Conservation (phyloP, 2,888 invertebrate genomes). For the Sarcophaga variegata region DNA sequence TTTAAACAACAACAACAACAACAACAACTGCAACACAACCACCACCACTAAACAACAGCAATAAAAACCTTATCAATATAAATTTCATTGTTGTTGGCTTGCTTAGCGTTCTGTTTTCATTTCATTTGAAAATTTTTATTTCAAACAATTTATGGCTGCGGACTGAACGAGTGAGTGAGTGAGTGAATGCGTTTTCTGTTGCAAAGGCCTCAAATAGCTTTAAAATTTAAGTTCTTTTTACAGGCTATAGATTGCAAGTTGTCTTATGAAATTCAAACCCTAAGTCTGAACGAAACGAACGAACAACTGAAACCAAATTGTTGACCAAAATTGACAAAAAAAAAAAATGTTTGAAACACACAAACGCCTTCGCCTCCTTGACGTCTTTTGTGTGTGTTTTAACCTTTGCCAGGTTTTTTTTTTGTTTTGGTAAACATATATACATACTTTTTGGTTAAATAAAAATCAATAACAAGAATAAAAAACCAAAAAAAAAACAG, state of each 20-base stretch:
- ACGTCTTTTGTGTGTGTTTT: neutral
- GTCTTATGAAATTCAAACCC: neutral
- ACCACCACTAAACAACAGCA: neutral
- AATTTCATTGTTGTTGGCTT: constrained; percentile 53
- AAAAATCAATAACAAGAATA: no score
- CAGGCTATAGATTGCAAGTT: no score
- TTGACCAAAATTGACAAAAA: constrained; percentile 58
- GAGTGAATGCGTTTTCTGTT: constrained; percentile 58
- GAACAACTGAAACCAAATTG: constrained; percentile 23
- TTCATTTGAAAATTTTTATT: constrained; percentile 1
- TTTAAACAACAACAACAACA: constrained; percentile 38
- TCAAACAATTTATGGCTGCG: no score
- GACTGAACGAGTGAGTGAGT: no score
- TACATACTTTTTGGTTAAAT: neutral
- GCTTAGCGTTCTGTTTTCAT: constrained; percentile 10
- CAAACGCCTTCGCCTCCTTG: neutral
- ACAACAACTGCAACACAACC: neutral
- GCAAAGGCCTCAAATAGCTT: neutral
- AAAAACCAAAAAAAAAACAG: neutral
- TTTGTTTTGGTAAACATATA: no score
- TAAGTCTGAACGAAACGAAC: neutral
- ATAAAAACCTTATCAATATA: constrained; percentile 31
- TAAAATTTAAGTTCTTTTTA: no score
- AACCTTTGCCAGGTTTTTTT: neutral
- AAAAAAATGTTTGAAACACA: neutral